Conservation (phyloP, 2,888 invertebrate genomes). For the Spisula subtruncata region DNA sequence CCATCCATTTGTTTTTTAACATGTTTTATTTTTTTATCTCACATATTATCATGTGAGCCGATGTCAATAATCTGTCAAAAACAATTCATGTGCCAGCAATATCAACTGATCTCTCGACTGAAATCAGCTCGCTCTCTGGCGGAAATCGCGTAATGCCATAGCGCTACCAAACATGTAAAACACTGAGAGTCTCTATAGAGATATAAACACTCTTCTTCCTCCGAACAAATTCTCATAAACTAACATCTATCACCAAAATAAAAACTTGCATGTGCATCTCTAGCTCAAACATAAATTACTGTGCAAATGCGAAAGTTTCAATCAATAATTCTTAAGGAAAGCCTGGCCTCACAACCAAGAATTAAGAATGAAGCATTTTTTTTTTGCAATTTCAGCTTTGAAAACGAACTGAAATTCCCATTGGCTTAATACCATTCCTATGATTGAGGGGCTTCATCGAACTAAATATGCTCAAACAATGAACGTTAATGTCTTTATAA, state of each 20-base stretch:
- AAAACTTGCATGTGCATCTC: conserved; percentile 52
- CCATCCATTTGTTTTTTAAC: not conserved
- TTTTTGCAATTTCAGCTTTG: conserved; percentile 54
- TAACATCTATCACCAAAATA: conserved; percentile 51
- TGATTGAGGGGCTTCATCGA: conserved; percentile 46
- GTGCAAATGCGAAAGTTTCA: conserved; percentile 43
- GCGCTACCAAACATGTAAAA: conserved; percentile 26
- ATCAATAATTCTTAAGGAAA: conserved; percentile 60
- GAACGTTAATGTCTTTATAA: conserved; percentile 38
- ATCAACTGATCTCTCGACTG: conserved; percentile 13
- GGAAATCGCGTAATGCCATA: not conserved
- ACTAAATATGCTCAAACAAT: conserved; percentile 29
- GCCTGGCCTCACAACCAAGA: conserved; percentile 40
- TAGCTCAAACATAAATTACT: conserved; percentile 59
- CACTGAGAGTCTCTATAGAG: conserved; percentile 29
- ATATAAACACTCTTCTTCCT: conserved; percentile 34
- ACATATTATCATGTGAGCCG: not conserved
- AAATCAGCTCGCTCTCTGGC: not conserved
- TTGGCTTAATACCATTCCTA: conserved; percentile 50
- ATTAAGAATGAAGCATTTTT: conserved; percentile 54
- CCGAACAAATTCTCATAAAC: conserved; percentile 46
- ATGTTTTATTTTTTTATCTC: conserved; percentile 7
- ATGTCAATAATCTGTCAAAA: conserved; percentile 23
- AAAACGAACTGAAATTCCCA: conserved; percentile 54
- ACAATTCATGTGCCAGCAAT: not conserved